Evolutionary conservation across 2,888 invertebrate species (phyloP), one percentile per base, ranked within the genome.

Genomic region (Nesidiocoris tenuis): DNA sequence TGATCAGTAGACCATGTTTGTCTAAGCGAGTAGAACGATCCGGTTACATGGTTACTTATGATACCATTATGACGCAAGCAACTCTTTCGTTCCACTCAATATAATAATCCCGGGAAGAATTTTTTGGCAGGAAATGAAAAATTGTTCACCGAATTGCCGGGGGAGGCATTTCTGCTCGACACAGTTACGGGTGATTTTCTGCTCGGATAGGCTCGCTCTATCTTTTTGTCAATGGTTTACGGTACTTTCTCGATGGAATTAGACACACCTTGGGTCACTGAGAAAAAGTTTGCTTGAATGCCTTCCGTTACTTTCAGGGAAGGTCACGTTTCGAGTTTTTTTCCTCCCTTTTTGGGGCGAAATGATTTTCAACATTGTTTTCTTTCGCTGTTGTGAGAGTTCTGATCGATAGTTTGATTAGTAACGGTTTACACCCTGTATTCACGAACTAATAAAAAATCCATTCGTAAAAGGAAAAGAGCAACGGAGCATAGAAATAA

Each of bases 241-340:
- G 70, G 67, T 70, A 70, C 70, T 70, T 70, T 70, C 70, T 70
- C 56, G 39, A 65, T 25, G 18, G 59, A 70, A 59, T 70, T 70
- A 24, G 70, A 59, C 59, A 39, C 39, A 39, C 39, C 39, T n/a
- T n/a, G n/a, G n/a, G n/a, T n/a, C n/a, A n/a, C n/a, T 12, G 39
- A 12, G 39, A 39, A 12, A 39, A 39, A 39, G 12, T 3, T 39
- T 39, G 39, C 39, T 39, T 39, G n/a, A n/a, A n/a, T n/a, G 39
- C 39, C 39, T 12, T 39, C 39, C 39, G 39, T 39, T 39, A 39
- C 39, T 39, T 39, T 39, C 39, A 12, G 12, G 39, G 39, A 39
- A 39, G 39, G 39, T 39, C 39, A 39, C 39, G 39, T 39, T 39
- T 39, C 39, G 39, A 39, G 39, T 39, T 39, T 39, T n/a, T n/a